Evolutionary conservation across 2,113 vertebrate genomes (phyloP).

Genomic region (Indicator maculatus): DNA sequence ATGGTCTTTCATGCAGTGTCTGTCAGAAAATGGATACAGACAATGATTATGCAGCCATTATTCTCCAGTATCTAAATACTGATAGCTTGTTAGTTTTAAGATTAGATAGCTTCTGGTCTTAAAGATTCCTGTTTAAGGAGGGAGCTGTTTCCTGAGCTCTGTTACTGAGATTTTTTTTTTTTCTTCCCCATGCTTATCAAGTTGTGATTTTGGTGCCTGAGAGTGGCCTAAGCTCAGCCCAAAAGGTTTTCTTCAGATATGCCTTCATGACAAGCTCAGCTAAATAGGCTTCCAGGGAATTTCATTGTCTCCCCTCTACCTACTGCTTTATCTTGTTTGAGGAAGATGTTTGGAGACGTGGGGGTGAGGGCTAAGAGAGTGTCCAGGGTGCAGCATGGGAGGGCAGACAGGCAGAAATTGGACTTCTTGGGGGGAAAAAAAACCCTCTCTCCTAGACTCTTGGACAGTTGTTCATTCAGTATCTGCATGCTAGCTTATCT

Average conservation of each 20-base stretch:
- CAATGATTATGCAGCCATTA: background rate
- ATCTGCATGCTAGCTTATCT: background rate
- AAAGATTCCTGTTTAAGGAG: background rate
- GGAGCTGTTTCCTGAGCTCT: background rate
- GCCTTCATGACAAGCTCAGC: background rate
- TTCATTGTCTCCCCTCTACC: background rate
- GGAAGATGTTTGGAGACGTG: background rate
- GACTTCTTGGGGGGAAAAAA: background rate
- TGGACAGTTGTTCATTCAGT: background rate
- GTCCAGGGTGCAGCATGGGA: background rate
- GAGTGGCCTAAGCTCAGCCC: background rate
- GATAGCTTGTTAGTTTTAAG: background rate
- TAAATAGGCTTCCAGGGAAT: background rate
- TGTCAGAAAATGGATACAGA: background rate
- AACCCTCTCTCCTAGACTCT: background rate
- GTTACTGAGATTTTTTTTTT: background rate
- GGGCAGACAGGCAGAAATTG: background rate
- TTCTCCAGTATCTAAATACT: background rate
- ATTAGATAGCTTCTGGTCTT: too few species aligned
- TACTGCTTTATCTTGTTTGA: background rate
- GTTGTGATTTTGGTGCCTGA: background rate
- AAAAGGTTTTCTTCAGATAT: background rate
- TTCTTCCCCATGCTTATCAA: background rate
- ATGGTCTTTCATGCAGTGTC: background rate
- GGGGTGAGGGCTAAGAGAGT: background rate